phyloP scores from a whole-genome alignment of 2,797 vertebrate species.

The Macropodus opercularis region DNA sequence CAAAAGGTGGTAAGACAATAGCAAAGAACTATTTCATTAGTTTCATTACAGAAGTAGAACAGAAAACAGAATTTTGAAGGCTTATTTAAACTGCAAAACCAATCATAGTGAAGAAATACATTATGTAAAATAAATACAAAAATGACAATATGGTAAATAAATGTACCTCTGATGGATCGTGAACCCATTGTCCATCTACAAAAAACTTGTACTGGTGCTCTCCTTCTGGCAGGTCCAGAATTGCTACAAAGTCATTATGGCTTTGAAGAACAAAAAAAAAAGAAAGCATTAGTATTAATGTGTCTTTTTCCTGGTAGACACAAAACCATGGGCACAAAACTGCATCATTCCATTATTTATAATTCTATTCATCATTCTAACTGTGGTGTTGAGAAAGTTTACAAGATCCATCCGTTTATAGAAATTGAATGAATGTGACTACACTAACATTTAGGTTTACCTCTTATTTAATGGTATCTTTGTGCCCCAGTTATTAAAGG shows the following conservation, averaged over 20 bases:
- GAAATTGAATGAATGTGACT: background rate
- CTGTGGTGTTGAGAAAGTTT: no score
- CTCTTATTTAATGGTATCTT: conserved; percentile 99
- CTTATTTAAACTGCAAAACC: background rate
- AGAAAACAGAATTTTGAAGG: background rate
- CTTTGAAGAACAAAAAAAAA: conserved; percentile 71
- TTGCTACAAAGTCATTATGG: conserved; percentile 98
- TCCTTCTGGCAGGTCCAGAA: conserved; percentile 95
- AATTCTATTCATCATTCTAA: no score
- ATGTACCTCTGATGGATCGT: conserved; percentile 93
- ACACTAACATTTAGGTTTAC: conserved; percentile 61
- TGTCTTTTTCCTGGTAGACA: background rate
- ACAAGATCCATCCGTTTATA: background rate
- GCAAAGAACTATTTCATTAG: background rate
- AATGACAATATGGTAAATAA: background rate
- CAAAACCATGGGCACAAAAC: background rate
- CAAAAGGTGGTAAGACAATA: conserved; percentile 8
- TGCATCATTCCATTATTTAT: no score
- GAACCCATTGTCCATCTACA: conserved; percentile 97
- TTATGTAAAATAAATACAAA: background rate
- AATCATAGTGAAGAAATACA: background rate
- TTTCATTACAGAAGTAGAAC: background rate
- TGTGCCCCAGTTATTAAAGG: conserved; percentile 95
- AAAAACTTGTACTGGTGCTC: conserved; percentile 99
- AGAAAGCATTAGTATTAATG: no score